Percentiles rank a stretch among this genome's conserved stretches.
These are phyloP conservation scores for Heterotilapia buettikoferi DNA, from an alignment of 2,113 vertebrate genomes.

Conservation along the genomic window DNA sequence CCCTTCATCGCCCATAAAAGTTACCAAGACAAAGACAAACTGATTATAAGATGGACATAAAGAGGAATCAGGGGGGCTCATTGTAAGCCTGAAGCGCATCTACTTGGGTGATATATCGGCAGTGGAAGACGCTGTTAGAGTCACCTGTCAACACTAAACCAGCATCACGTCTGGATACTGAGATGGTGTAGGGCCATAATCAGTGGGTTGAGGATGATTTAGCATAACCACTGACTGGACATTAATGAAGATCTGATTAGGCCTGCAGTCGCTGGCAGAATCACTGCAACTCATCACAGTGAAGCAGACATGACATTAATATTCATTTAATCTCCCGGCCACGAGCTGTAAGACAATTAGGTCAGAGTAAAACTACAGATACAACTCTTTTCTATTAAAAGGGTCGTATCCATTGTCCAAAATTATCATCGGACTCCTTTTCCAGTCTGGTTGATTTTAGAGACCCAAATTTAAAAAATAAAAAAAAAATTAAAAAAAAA, in stretches of 20 bases:
- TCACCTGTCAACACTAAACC: background rate
- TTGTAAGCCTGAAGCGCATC: background rate
- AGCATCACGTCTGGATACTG: background rate
- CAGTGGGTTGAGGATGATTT: background rate
- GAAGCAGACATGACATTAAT: background rate
- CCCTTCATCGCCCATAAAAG: background rate
- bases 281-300: background rate
- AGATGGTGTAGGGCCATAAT: background rate
- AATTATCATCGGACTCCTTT: background rate
- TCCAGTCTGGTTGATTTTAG: background rate
- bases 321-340: background rate
- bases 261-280: background rate
- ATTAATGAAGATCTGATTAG: constrained; percentile 8
- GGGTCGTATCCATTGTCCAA: fast-evolving
- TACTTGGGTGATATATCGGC: background rate
- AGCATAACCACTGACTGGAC: background rate
- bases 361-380: background rate
- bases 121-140: background rate
- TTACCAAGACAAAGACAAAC: background rate
- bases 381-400: background rate
- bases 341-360: background rate
- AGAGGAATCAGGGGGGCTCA: background rate
- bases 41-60: background rate
- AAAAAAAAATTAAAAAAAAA: background rate
- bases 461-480: fast-evolving